Evolutionary conservation across 2,797 vertebrate species (phyloP).

Genomic region (Rhinatrema bivittatum): DNA sequence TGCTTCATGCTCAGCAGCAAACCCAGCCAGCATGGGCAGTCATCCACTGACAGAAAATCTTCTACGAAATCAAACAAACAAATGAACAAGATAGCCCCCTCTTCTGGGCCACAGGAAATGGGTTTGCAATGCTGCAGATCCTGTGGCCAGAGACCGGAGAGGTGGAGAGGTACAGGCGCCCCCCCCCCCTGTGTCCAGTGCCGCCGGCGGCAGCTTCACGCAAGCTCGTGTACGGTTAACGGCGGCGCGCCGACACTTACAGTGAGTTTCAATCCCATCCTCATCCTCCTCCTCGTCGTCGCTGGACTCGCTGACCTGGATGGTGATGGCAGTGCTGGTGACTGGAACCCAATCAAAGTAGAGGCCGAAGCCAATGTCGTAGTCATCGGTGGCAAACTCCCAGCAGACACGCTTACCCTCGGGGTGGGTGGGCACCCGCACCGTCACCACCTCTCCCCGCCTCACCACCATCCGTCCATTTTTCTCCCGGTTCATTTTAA

Average conservation of each 20-base stretch:
- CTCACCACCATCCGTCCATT: conserved; percentile 85
- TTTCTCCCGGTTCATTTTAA: conserved; percentile 78
- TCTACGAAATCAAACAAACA: too few species aligned
- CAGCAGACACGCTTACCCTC: conserved; percentile 89
- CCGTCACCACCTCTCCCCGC: conserved; percentile 90
- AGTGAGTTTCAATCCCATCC: conserved; percentile 71
- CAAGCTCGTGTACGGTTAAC: too few species aligned
- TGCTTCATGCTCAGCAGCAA: too few species aligned
- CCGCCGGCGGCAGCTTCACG: too few species aligned
- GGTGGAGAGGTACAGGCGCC: too few species aligned
- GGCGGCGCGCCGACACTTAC: conserved; percentile 32
- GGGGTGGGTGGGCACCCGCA: conserved; percentile 87
- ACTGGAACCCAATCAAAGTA: conserved; percentile 95
- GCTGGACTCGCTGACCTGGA: conserved; percentile 95
- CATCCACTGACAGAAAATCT: too few species aligned
- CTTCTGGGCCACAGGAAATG: too few species aligned
- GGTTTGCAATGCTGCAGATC: too few species aligned
- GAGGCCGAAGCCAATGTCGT: conserved; percentile 94
- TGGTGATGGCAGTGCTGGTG: conserved; percentile 85
- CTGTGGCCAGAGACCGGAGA: too few species aligned
- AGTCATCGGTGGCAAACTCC: conserved; percentile 94
- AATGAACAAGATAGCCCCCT: too few species aligned
- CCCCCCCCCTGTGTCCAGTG: too few species aligned
- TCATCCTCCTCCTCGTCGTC: conserved; percentile 96
- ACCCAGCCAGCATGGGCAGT: too few species aligned